Conservation (phyloP, 2,888 invertebrate species). For the Syrista parreyssii region DNA sequence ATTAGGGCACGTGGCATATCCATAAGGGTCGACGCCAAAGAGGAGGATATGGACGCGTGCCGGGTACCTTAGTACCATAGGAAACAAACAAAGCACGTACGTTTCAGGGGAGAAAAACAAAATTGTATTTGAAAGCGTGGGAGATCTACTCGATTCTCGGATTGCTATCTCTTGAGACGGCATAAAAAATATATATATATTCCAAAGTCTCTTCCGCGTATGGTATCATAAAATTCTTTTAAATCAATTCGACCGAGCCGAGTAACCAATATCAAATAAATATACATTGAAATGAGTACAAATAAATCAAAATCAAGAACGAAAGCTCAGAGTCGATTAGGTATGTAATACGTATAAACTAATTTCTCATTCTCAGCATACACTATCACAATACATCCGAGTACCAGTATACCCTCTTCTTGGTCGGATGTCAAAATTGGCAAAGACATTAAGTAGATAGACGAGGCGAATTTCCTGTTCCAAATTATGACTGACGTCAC, state of each 20-base stretch:
- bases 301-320: neutral
- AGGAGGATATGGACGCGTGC: neutral
- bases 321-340: neutral
- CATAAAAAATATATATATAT: neutral
- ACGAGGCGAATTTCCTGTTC: neutral
- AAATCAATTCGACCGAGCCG: neutral
- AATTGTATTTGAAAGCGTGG: neutral
- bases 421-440: too few species aligned
- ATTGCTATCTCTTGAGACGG: neutral
- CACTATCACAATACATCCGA: neutral
- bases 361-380: neutral
- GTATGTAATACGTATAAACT: neutral
- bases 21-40: neutral
- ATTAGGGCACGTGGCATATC: neutral
- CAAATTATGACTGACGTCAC: neutral
- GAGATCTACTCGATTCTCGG: neutral
- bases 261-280: neutral
- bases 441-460: too few species aligned
- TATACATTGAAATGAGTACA: neutral
- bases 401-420: neutral
- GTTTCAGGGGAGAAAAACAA: neutral
- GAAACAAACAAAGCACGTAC: neutral
- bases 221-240: neutral
- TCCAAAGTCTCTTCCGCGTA: too few species aligned
- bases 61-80: neutral